Conservation (phyloP, 2,888 invertebrate genomes). For the Alentia gelatinosa region DNA sequence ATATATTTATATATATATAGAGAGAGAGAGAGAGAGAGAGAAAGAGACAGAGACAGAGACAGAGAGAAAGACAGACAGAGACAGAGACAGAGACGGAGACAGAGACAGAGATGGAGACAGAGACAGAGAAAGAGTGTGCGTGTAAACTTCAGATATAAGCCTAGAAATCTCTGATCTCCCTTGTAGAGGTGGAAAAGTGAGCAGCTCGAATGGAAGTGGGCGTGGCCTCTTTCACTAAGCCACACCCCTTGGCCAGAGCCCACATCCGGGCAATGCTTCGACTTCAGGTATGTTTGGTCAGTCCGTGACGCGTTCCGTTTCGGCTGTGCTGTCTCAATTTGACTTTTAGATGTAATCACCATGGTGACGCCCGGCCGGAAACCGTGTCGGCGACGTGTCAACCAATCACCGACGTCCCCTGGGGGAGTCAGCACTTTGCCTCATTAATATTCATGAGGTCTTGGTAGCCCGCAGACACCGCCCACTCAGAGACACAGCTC, state of each 20-base stretch:
- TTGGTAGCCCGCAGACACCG: background rate
- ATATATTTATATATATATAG: background rate
- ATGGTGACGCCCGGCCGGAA: slow-evolving; percentile 41
- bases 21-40: background rate
- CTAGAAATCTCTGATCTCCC: too few species aligned
- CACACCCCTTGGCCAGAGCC: background rate
- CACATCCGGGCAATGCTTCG: background rate
- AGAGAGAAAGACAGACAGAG: too few species aligned
- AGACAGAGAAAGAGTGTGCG: background rate
- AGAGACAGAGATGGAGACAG: too few species aligned
- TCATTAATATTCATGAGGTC: slow-evolving; percentile 40
- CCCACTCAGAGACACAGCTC: slow-evolving; percentile 24
- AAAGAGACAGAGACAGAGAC: background rate
- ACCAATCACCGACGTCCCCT: slow-evolving; percentile 28
- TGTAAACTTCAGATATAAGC: too few species aligned
- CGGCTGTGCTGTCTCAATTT: slow-evolving; percentile 26
- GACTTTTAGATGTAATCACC: slow-evolving; percentile 53
- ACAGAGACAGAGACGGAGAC: too few species aligned
- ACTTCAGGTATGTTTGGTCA: slow-evolving; percentile 11
- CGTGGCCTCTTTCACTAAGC: background rate
- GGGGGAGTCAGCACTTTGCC: background rate
- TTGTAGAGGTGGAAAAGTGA: background rate
- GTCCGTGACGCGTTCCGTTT: slow-evolving; percentile 18
- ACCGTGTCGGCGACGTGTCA: slow-evolving; percentile 29
- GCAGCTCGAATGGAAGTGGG: background rate